Percentiles rank a stretch among this genome's conserved stretches.
phyloP scores from a whole-genome alignment of 2,797 vertebrate genomes.

The Acanthiza pusilla region DNA sequence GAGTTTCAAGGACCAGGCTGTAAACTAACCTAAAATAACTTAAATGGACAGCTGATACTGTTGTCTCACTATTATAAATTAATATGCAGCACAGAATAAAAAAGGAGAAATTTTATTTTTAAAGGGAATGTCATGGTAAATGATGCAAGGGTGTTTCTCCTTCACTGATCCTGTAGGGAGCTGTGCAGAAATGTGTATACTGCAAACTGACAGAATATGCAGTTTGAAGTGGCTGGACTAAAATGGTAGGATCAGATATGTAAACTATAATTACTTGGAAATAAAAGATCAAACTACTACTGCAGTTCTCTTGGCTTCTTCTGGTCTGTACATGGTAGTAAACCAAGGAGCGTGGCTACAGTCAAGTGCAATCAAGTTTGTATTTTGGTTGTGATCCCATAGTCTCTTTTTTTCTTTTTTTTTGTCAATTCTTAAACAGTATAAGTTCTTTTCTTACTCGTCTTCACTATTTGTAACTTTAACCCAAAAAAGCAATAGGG shows the following conservation, averaged over 20 bases:
- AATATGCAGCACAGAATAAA: slow-evolving; percentile 22
- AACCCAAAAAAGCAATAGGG: background rate
- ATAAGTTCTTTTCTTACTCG: background rate
- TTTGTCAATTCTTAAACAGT: background rate
- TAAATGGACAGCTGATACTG: slow-evolving; percentile 10
- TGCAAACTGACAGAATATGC: background rate
- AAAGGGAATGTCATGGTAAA: background rate
- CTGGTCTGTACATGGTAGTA: background rate
- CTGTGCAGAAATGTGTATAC: background rate
- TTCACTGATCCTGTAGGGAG: background rate
- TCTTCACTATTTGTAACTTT: background rate
- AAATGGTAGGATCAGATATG: background rate
- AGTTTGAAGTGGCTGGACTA: background rate
- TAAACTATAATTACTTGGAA: background rate
- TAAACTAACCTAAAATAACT: slow-evolving; percentile 47
- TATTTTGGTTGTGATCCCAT: background rate
- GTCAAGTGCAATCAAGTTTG: background rate
- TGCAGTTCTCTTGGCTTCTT: background rate
- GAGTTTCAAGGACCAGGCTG: slow-evolving; percentile 34
- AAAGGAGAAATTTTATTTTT: background rate
- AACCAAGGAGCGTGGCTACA: background rate
- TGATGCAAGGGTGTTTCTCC: background rate
- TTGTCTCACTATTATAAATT: slow-evolving; percentile 18
- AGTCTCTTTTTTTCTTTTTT: background rate
- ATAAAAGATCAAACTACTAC: background rate